Percentiles rank a stretch among this genome's conserved stretches.
Conservation (phyloP, 2,113 vertebrate species). For the Brachirus orientalis region DNA sequence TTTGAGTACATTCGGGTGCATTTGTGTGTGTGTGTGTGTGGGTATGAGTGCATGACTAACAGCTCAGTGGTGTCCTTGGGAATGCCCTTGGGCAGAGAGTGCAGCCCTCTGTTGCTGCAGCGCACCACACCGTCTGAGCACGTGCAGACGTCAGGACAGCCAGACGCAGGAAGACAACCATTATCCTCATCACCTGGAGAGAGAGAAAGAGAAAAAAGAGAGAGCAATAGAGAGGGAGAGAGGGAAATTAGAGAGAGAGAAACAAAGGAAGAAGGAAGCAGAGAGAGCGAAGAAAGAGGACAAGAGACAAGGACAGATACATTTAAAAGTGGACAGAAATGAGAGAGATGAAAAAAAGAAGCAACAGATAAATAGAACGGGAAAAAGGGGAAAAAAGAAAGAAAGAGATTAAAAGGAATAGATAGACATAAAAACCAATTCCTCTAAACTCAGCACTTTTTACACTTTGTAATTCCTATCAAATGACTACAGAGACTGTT, state of each 20-base stretch:
- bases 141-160: slow-evolving; percentile 93
- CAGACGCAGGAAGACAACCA: slow-evolving; percentile 89
- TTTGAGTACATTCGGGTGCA: neutral
- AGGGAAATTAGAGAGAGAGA: neutral
- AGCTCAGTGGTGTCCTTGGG: slow-evolving; percentile 97
- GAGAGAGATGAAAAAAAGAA: neutral
- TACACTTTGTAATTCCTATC: slow-evolving; percentile 41
- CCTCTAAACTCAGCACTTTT: slow-evolving; percentile 45
- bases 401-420: neutral
- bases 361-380: neutral
- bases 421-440: slow-evolving; percentile 28
- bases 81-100: slow-evolving; percentile 90
- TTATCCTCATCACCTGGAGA: slow-evolving; percentile 89
- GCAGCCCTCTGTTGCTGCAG: slow-evolving; percentile 94
- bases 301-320: neutral
- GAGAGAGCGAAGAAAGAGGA: neutral
- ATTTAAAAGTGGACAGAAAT: slow-evolving; percentile 1
- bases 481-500: slow-evolving; percentile 38
- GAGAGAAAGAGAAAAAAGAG: slow-evolving; percentile 18
- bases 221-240: too few relatives aligned
- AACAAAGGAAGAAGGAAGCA: slow-evolving; percentile 4
- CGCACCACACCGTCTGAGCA: slow-evolving; percentile 93
- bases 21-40: slow-evolving; percentile 3
- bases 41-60: slow-evolving; percentile 81
- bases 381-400: neutral